Base-by-base conservation (phyloP, 1,140 invertebrate species). In the Stenopsyche tienmushanensis region DNA sequence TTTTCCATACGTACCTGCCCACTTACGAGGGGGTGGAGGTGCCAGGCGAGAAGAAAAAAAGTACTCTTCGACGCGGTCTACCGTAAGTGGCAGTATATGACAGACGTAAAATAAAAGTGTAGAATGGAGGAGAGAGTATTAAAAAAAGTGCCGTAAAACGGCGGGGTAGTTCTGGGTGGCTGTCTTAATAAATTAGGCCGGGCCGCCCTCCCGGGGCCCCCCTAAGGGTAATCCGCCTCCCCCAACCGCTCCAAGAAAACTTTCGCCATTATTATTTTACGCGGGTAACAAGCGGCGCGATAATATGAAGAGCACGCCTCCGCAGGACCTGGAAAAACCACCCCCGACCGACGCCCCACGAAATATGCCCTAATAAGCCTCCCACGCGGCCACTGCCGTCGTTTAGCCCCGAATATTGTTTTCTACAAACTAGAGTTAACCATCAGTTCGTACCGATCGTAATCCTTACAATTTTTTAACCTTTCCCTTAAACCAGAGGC, bases 241-340 rank as follows among this genome's bases (percentile, higher is more conserved):
- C 39, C 65, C 52, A 13, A 34, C 41, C 44, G 60, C 55, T 64
- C 65, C 57, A 62, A 45, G 65, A 76, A 78, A 80, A 81, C 76
- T 81, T 81, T 75, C 73, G 72, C 78, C 78, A 80, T 81, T 81
- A 81, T 80, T 80, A 81, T 80, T 81, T 81, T 80, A 81, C 79
- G 80, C 80, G 77, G 78, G 72, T 76, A 79, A 81, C 80, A 81
- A 81, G 79, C 80, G 77, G 78, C 73, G 79, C 78, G 80, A 81
- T 81, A 80, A 81, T 81, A 80, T 77, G 68, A 70, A 70, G 67
- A 69, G 68, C 62, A 24, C 68, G 64, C 55, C 64, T 44, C 62
- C 41, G 18, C 39, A 23, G 21, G 41, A 29, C 34, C 57, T 26
- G 9, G 25, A 15, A 15, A 13, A 13, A 5, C 44, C 42, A 10